phyloP scores from a whole-genome alignment of 2,113 vertebrate genomes.

The Aplodontia rufa region DNA sequence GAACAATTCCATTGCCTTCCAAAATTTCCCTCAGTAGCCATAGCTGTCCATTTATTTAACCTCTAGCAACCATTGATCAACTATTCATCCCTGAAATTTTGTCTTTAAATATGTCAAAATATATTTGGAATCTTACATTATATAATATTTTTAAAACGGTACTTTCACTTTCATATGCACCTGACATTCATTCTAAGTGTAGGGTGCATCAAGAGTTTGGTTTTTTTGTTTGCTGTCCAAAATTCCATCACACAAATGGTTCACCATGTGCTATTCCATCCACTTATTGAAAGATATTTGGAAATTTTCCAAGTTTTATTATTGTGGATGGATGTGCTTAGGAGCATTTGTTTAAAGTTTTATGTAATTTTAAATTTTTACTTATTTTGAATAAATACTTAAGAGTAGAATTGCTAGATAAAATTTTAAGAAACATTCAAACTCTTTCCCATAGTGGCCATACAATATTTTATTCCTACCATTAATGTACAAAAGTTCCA shows the following conservation, averaged over 20 bases:
- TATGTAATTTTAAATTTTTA: neutral
- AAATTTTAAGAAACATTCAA: neutral
- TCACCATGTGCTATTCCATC: neutral
- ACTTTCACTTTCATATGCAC: neutral
- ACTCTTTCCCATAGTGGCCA: neutral
- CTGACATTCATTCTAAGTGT: neutral
- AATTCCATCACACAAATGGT: neutral
- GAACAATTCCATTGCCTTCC: neutral
- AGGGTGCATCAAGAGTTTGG: neutral
- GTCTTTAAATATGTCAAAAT: neutral
- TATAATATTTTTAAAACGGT: neutral
- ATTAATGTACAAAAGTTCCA: neutral
- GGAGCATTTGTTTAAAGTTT: neutral
- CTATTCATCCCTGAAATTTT: neutral
- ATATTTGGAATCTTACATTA: neutral
- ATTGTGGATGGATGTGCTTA: neutral
- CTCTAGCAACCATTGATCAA: neutral
- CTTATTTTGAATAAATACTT: neutral
- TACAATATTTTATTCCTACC: neutral
- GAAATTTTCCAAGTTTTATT: neutral
- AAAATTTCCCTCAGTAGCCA: neutral
- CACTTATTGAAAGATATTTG: neutral
- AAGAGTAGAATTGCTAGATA: neutral
- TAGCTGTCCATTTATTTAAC: neutral
- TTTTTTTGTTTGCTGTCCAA: neutral